These are phyloP conservation scores for Lepetodrilus schrolli DNA, from an alignment of 2,888 invertebrate genomes.

Conservation along the genomic window DNA sequence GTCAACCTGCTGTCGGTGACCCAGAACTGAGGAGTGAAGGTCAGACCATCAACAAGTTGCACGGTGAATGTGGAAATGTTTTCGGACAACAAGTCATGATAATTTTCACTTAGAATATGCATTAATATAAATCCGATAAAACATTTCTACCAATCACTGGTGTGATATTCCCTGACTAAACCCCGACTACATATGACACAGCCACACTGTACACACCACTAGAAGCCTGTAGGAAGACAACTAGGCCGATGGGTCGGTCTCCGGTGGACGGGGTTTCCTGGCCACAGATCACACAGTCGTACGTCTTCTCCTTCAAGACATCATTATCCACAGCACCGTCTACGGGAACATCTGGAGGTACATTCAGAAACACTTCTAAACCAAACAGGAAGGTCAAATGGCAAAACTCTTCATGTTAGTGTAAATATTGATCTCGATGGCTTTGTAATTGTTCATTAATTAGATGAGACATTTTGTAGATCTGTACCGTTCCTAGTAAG, in stretches of 20 bases:
- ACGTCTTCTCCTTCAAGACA: slow-evolving; percentile 73
- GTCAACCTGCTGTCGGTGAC: slow-evolving; percentile 77
- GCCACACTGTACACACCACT: slow-evolving; percentile 78
- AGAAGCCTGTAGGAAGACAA: slow-evolving; percentile 89
- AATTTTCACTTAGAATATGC: too few relatives aligned
- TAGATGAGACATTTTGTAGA: too few relatives aligned
- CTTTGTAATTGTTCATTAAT: too few relatives aligned
- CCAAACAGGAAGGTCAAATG: neutral
- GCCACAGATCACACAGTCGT: slow-evolving; percentile 96
- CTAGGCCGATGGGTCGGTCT: slow-evolving; percentile 89
- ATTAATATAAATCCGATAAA: too few relatives aligned
- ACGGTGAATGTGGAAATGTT: too few relatives aligned
- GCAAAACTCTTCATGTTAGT: neutral
- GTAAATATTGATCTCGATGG: neutral
- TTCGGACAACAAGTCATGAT: too few relatives aligned
- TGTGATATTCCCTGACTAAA: too few relatives aligned
- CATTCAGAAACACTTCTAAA: neutral
- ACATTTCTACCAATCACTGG: too few relatives aligned
- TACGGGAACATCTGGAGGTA: slow-evolving; percentile 24
- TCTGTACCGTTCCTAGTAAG: too few relatives aligned
- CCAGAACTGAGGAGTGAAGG: slow-evolving; percentile 79
- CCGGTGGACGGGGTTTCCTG: slow-evolving; percentile 90
- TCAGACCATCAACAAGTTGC: neutral
- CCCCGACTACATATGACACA: neutral
- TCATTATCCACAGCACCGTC: slow-evolving; percentile 28